Base-by-base conservation (phyloP, 2,113 vertebrate species). In the Dryoscopus gambensis region DNA sequence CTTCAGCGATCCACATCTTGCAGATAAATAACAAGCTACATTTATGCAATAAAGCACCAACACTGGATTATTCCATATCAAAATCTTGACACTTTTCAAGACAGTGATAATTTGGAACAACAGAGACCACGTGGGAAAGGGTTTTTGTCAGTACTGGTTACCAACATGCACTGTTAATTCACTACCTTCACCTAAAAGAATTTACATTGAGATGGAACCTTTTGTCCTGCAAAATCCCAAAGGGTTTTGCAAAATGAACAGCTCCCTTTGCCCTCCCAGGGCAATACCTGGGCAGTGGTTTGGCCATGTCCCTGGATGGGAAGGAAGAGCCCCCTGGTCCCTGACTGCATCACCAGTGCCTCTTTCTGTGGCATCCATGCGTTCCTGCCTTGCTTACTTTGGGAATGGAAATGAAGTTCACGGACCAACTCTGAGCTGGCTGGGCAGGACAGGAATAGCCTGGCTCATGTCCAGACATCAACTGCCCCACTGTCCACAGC, bases 1-100 rank as follows among this genome's bases (percentile, higher is more conserved):
- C 81, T 73, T 90, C 90, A 93, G 64, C 23, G 76, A 96, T 90
- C 85, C 68, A 94, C 49, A 90, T 23, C 92, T 84, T 90, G 88
- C 85, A 89, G 79, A 88, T 42, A 93, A 94, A 59, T 46, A 84
- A 56, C 60, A 94, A 80, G 40, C 28, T 60, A 40, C n/a, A 75
- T 75, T 82, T 65, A 95, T 82, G 68, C 71, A 91, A 79, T 70
- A 73, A 79, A 93, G 74, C 81, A 87, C 30, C 78, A 47, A 62
- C 77, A 92, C 35, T 56, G 68, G 42, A 70, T 84, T 80, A 80
- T 47, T 74, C 3, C 10, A 25, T 44, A 93, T 50, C 76, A 69
- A 87, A 94, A 84, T 42, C 57, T 10, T 39, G 53, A 28, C 65
- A 84, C 46, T 71, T 92, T 59, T 71, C 35, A 49, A 68, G 56